Conservation (phyloP, 2,797 vertebrate genomes). For the Pseudomugil tenellus region DNA sequence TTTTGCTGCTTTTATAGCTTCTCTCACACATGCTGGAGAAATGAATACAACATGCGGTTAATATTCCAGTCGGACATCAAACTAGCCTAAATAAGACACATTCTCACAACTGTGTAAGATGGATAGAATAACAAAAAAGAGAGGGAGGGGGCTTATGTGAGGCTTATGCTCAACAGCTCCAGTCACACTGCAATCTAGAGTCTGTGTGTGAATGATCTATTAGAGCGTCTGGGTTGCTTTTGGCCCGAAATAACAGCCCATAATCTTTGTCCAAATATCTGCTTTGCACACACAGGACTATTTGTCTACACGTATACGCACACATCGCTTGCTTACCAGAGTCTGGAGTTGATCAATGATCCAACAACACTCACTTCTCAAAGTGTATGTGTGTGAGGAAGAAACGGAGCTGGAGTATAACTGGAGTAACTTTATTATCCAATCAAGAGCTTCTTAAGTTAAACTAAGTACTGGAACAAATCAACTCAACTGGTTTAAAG, state of each 20-base stretch:
- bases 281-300: constrained; percentile 84
- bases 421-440: constrained; percentile 69
- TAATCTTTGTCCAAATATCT: constrained; percentile 94
- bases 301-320: constrained; percentile 82
- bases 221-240: constrained; percentile 84
- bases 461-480: constrained; percentile 65
- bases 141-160: not conserved
- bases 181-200: constrained; percentile 49
- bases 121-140: not conserved
- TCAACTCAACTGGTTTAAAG: constrained; percentile 56
- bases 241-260: constrained; percentile 84
- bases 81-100: not conserved
- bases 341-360: constrained; percentile 83
- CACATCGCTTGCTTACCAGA: constrained; percentile 66
- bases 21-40: constrained; percentile 41
- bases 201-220: constrained; percentile 77
- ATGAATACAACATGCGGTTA: constrained; percentile 22
- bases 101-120: constrained; percentile 1
- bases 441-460: constrained; percentile 66
- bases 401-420: constrained; percentile 27
- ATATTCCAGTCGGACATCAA: constrained; percentile 19
- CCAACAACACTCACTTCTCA: constrained; percentile 68
- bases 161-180: constrained; percentile 18
- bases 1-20: constrained; percentile 49
- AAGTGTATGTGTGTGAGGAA: constrained; percentile 46